Evolutionary conservation across 2,888 invertebrate genomes (phyloP), one percentile per base, ranked within the genome.

Genomic region (Odiellus spinosus): DNA sequence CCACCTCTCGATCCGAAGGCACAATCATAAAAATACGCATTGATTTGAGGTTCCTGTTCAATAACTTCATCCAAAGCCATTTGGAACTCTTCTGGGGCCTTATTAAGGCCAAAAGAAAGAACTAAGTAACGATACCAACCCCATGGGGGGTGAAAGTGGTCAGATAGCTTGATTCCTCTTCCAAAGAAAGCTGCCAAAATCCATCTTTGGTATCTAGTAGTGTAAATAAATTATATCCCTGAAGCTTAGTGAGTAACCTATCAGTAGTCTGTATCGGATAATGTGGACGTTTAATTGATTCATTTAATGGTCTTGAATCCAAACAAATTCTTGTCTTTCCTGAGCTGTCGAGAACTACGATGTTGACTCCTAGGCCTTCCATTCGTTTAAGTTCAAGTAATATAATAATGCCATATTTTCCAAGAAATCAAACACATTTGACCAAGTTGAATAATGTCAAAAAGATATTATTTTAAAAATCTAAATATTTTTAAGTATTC

Each of bases 301-400:
- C 40, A 43, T 49, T 49, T 15, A 48, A 12, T n/a, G 40, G 40
- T 41, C 46, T 40, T n/a, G 46, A 44, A 35, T 49, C 46, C 3
- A 49, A 12, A 17, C 46, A 49, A n/a, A 46, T 46, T n/a, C n/a
- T n/a, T n/a, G n/a, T n/a, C n/a, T n/a, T n/a, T n/a, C n/a, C n/a
- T n/a, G n/a, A n/a, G n/a, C n/a, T n/a, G n/a, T n/a, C n/a, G n/a
- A n/a, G n/a, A n/a, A n/a, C n/a, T n/a, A n/a, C n/a, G n/a, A n/a
- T n/a, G n/a, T n/a, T n/a, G n/a, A n/a, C n/a, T n/a, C n/a, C n/a
- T n/a, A n/a, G n/a, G n/a, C n/a, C n/a, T n/a, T n/a, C n/a, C n/a
- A n/a, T n/a, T n/a, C n/a, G n/a, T n/a, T n/a, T n/a, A n/a, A n/a
- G n/a, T n/a, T n/a, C n/a, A n/a, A n/a, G n/a, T n/a, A n/a, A n/a